Percentiles rank a stretch among this genome's conserved stretches.
phyloP scores from a whole-genome alignment of 2,797 vertebrate genomes.

The Falco naumanni region DNA sequence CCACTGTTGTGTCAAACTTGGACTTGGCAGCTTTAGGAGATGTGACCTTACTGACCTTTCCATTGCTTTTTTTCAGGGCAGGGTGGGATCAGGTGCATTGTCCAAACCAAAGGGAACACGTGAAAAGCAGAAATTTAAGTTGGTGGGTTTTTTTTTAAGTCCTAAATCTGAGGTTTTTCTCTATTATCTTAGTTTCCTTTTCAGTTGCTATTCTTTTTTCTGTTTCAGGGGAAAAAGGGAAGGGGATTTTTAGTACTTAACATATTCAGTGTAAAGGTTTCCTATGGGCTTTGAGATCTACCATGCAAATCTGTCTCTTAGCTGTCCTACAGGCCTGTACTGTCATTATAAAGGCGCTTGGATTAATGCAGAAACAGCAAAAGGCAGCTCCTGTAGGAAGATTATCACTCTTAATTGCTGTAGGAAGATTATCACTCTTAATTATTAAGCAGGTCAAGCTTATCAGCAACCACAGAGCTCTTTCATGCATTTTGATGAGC shows the following conservation, averaged over 20 bases:
- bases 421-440: slow-evolving; percentile 23
- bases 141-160: background rate
- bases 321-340: background rate
- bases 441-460: slow-evolving; percentile 6
- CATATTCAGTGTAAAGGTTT: background rate
- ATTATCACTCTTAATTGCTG: slow-evolving; percentile 4
- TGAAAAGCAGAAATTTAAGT: background rate
- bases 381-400: background rate
- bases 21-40: background rate
- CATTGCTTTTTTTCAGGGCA: background rate
- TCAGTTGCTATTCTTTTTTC: background rate
- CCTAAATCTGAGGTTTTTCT: background rate
- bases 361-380: slow-evolving; percentile 18
- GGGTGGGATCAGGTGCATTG: background rate
- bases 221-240: background rate
- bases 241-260: background rate
- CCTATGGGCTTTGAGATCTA: background rate
- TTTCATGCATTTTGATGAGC: background rate
- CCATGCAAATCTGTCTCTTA: background rate
- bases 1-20: background rate
- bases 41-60: background rate
- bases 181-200: background rate
- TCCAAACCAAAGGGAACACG: background rate
- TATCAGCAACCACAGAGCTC: background rate
- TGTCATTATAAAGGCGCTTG: background rate